phyloP scores from a whole-genome alignment of 2,113 vertebrate genomes.

The Cynopterus brachyotis region DNA sequence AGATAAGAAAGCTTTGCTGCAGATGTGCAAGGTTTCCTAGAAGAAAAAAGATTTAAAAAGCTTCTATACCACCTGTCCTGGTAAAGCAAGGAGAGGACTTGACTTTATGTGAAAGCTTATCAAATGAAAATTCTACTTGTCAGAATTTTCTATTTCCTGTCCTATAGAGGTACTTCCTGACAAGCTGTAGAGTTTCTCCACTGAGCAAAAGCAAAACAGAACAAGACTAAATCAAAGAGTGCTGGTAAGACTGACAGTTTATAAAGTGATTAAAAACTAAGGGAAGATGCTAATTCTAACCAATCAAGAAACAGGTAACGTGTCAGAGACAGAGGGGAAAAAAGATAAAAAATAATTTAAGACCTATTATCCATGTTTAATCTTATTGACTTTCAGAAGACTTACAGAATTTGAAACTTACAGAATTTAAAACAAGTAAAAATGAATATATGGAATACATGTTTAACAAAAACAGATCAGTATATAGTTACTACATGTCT shows the following conservation, averaged over 20 bases:
- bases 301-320: not conserved
- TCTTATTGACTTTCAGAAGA: not conserved
- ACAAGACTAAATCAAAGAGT: not conserved
- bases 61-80: slow-evolving; percentile 36
- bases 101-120: not conserved
- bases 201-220: not conserved
- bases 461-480: not conserved
- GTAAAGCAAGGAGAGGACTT: not conserved
- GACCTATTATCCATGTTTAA: not conserved
- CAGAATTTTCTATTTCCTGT: not conserved
- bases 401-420: not conserved
- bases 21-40: slow-evolving; percentile 54
- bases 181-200: not conserved
- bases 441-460: not conserved
- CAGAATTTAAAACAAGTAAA: not conserved
- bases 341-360: not conserved
- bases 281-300: not conserved
- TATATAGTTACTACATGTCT: not conserved
- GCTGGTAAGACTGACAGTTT: not conserved
- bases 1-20: not conserved
- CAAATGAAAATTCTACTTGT: not conserved
- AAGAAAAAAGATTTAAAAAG: slow-evolving; percentile 50
- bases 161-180: not conserved
- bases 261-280: not conserved
- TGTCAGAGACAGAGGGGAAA: not conserved